Conservation (phyloP, 2,888 invertebrate species). For the Frankliniella intonsa region DNA sequence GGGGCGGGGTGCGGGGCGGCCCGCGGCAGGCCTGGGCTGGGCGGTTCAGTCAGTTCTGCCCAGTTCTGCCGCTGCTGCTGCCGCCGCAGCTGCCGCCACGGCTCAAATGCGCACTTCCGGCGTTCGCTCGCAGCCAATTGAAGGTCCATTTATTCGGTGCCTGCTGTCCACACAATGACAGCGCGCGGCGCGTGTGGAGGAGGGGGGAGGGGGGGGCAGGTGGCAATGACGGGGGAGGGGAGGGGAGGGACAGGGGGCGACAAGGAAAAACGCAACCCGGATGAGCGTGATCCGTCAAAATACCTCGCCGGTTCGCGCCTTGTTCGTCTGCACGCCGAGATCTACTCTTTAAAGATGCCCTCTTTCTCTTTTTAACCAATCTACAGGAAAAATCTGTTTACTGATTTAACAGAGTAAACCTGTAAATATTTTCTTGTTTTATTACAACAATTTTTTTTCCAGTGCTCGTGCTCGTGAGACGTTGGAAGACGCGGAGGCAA, state of each 20-base stretch:
- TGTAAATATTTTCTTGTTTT: too few species aligned
- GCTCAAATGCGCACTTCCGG: slow-evolving; percentile 22
- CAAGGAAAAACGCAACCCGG: too few species aligned
- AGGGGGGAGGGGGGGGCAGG: background rate
- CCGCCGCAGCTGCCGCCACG: background rate
- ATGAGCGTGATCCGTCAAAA: too few species aligned
- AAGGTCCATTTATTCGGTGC: slow-evolving; percentile 16
- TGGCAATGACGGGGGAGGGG: background rate
- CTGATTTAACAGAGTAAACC: too few species aligned
- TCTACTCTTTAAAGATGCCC: too few species aligned
- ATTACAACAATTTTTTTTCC: too few species aligned
- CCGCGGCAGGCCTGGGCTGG: background rate
- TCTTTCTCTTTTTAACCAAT: too few species aligned
- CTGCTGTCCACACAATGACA: slow-evolving; percentile 3
- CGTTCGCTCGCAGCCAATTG: slow-evolving; percentile 21
- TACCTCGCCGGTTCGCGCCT: background rate
- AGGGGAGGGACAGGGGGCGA: too few species aligned
- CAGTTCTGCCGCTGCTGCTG: background rate
- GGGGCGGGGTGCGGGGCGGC: background rate
- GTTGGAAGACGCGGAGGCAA: too few species aligned
- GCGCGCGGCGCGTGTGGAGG: background rate
- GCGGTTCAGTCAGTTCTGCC: background rate
- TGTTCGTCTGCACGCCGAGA: too few species aligned
- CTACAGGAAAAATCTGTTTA: too few species aligned
- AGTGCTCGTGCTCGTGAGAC: too few species aligned